A percentile compares a stretch with the other conserved stretches of the same genome.
Evolutionary conservation across 2,113 vertebrate genomes (phyloP).

Genomic region (Entomyzon cyanotis): DNA sequence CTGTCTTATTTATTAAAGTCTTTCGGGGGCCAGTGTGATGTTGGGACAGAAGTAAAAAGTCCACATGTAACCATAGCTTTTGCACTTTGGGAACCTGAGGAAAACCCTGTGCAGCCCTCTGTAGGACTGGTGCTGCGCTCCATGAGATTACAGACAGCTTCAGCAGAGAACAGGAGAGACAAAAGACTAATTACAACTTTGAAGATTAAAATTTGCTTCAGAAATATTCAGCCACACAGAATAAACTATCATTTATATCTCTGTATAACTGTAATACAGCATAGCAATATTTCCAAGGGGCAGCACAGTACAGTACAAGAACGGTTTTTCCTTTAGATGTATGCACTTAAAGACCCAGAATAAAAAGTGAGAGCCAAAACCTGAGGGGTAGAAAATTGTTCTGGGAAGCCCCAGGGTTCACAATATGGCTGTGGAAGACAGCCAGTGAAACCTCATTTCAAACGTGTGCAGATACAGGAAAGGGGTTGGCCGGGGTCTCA

Average conservation of each 20-base stretch:
- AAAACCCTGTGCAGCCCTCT: neutral
- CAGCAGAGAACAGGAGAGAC: neutral
- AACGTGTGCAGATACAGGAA: neutral
- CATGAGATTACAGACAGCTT: neutral
- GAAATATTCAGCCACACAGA: neutral
- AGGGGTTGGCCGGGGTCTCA: neutral
- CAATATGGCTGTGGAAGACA: neutral
- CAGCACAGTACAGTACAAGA: neutral
- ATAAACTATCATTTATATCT: neutral
- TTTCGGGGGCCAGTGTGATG: accelerated
- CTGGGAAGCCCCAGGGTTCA: neutral
- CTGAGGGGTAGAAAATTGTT: neutral
- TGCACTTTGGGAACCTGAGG: neutral
- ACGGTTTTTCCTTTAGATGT: neutral
- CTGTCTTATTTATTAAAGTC: neutral
- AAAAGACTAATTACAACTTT: neutral
- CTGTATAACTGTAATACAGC: neutral
- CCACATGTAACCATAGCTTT: neutral
- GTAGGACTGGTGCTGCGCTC: accelerated
- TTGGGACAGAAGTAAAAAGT: neutral
- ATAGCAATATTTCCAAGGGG: neutral
- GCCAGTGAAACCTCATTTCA: neutral
- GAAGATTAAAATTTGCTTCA: neutral
- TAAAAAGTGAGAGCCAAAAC: neutral
- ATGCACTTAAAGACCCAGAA: neutral